Percentiles rank a stretch among this genome's conserved stretches.
Conservation (phyloP, 2,797 vertebrate species). For the Margarornis squamiger region DNA sequence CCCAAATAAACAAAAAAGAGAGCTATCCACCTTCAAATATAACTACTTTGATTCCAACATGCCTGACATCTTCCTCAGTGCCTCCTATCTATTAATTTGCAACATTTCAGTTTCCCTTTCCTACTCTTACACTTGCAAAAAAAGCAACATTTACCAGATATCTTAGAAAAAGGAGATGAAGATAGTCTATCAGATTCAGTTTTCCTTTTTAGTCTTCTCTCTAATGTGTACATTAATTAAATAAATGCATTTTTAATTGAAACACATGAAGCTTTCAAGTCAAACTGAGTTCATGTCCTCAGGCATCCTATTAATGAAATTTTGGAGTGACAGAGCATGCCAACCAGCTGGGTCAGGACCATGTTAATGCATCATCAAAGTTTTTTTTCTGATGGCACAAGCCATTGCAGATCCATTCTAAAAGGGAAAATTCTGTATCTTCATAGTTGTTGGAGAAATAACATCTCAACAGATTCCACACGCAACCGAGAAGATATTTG, state of each 20-base stretch:
- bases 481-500: background rate
- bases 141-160: background rate
- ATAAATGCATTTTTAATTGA: conserved; percentile 70
- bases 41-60: background rate
- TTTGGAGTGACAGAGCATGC: conserved; percentile 27
- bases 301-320: conserved; percentile 64
- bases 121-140: background rate
- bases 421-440: background rate
- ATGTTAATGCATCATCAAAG: conserved; percentile 42
- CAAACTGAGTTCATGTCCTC: conserved; percentile 67
- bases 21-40: background rate
- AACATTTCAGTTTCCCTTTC: conserved; percentile 6
- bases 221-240: conserved; percentile 69
- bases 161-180: background rate
- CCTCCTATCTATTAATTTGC: background rate
- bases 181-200: conserved; percentile 17
- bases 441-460: background rate
- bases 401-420: background rate
- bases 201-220: conserved; percentile 39
- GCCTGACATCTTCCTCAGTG: conserved; percentile 6
- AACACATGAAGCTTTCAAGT: conserved; percentile 58
- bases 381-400: conserved; percentile 40
- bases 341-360: conserved; percentile 51
- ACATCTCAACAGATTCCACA: background rate
- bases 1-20: fast-evolving